phyloP scores from a whole-genome alignment of 2,113 vertebrate species.

The Amphilophus citrinellus region DNA sequence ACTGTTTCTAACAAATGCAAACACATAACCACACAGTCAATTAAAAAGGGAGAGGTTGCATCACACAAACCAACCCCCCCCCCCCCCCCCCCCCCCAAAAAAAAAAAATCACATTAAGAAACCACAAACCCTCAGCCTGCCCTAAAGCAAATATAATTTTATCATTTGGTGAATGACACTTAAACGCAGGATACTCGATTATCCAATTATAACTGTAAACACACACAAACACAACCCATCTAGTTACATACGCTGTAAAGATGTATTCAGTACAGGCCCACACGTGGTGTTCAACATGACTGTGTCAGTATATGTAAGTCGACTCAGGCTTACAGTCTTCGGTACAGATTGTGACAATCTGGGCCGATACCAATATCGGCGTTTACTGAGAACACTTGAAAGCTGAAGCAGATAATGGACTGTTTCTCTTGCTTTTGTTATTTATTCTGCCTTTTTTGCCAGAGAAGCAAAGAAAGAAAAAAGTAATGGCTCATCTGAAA shows the following conservation, averaged over 20 bases:
- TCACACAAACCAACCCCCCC: conserved; percentile 25
- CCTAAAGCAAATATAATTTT: conserved; percentile 51
- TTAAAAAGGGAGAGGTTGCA: conserved; percentile 33
- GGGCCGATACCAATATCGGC: neutral
- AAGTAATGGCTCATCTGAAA: neutral
- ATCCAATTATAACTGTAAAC: conserved; percentile 3
- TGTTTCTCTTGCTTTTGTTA: neutral
- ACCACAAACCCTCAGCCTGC: conserved; percentile 3
- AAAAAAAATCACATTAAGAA: conserved; percentile 26
- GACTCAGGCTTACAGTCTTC: neutral
- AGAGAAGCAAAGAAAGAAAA: neutral
- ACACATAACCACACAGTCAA: conserved; percentile 14
- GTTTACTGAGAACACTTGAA: too few species aligned
- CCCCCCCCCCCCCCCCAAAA: neutral
- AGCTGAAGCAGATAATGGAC: too few species aligned
- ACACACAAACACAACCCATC: neutral
- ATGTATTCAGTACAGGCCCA: neutral
- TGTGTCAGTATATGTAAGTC: neutral
- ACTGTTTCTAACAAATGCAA: conserved; percentile 20
- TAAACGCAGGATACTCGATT: conserved; percentile 4
- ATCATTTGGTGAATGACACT: conserved; percentile 20
- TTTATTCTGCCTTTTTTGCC: neutral
- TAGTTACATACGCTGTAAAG: neutral
- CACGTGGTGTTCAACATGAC: neutral
- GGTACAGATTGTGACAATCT: neutral